Evolutionary conservation across 2,113 vertebrate genomes (phyloP).

Genomic region (Pseudolaguvia tuberculata): DNA sequence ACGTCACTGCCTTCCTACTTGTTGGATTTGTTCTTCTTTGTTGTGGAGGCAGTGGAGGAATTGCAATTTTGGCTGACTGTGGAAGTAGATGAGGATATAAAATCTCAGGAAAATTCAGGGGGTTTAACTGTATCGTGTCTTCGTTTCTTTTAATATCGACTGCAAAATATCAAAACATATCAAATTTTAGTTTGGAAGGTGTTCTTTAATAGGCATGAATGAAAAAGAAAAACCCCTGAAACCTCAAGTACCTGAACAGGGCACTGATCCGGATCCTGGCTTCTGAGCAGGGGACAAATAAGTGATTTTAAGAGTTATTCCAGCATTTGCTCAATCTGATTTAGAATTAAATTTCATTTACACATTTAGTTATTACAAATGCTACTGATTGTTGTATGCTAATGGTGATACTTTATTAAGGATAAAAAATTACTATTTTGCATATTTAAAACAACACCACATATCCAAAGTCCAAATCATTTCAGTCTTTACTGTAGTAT

Average conservation of each 20-base stretch:
- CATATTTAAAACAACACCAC: not conserved
- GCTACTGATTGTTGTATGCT: not conserved
- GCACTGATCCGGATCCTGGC: not conserved
- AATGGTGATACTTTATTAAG: not conserved
- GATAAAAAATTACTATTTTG: too few relatives aligned
- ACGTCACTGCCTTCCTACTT: too few relatives aligned
- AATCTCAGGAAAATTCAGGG: not conserved
- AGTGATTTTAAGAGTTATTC: not conserved
- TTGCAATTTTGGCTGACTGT: not conserved
- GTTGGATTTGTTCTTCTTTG: not conserved
- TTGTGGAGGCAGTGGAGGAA: not conserved
- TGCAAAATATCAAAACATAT: conserved; percentile 6
- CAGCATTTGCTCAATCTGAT: not conserved
- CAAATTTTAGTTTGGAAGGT: not conserved
- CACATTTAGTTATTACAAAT: not conserved
- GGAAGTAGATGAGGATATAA: not conserved
- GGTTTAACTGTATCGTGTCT: conserved; percentile 43
- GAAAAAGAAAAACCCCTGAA: not conserved
- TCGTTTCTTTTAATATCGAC: conserved; percentile 58
- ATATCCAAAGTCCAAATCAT: not conserved
- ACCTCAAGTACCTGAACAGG: conserved; percentile 13
- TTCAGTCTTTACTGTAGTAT: not conserved
- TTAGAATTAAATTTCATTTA: not conserved
- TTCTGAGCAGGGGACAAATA: conserved; percentile 45
- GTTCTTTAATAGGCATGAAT: not conserved